Evolutionary conservation across 2,888 invertebrate genomes (phyloP).

Genomic region (Phoenoteleia sp.): DNA sequence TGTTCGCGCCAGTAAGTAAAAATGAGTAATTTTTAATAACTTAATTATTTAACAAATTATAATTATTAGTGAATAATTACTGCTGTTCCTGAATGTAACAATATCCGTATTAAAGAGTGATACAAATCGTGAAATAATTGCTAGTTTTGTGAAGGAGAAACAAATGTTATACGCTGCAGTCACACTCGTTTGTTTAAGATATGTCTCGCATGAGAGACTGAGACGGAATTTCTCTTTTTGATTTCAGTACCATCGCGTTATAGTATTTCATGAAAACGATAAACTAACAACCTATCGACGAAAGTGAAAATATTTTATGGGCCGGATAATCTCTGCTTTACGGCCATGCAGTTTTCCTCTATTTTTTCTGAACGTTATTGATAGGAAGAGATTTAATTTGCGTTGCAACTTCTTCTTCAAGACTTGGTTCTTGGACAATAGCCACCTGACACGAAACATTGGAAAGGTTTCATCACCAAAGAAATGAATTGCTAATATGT

Average conservation of each 20-base stretch:
- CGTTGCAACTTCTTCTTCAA: not conserved
- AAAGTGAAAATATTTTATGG: slow-evolving; percentile 38
- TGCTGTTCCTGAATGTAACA: not conserved
- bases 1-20: too few species aligned
- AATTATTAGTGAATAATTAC: not conserved
- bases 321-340: slow-evolving; percentile 36
- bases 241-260: slow-evolving; percentile 10
- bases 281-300: slow-evolving; percentile 32
- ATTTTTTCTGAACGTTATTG: slow-evolving; percentile 21
- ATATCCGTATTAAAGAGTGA: slow-evolving; percentile 19
- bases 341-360: slow-evolving; percentile 11
- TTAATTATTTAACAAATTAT: not conserved
- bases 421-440: not conserved
- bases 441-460: not conserved
- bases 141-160: not conserved
- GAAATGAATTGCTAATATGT: too few species aligned
- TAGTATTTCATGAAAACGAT: slow-evolving; percentile 41
- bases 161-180: not conserved
- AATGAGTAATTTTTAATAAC: too few species aligned
- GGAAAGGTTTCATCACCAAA: not conserved
- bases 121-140: slow-evolving; percentile 24
- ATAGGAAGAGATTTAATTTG: slow-evolving; percentile 16
- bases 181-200: not conserved
- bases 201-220: slow-evolving; percentile 4
- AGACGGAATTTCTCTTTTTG: slow-evolving; percentile 34